Evolutionary conservation across 2,113 vertebrate species (phyloP).

Genomic region (Maccullochella peelii): DNA sequence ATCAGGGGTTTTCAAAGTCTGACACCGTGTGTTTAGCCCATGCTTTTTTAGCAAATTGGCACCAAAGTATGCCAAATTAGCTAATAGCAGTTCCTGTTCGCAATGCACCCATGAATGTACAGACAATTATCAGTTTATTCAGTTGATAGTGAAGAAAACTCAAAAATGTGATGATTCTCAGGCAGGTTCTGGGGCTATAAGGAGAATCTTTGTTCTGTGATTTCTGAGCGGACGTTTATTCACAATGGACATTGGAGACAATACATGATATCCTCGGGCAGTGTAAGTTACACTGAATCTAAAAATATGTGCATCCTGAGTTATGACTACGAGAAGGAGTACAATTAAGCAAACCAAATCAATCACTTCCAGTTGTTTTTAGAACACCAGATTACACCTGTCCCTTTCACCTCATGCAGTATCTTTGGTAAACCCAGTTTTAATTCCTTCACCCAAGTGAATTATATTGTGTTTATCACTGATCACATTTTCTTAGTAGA

Average conservation of each 20-base stretch:
- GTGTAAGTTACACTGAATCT: neutral
- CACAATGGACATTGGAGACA: neutral
- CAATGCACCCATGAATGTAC: no score
- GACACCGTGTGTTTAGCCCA: no score
- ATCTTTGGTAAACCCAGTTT: neutral
- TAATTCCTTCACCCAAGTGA: neutral
- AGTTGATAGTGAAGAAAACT: neutral
- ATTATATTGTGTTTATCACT: neutral
- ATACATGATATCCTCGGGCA: neutral
- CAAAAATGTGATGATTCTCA: neutral
- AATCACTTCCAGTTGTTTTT: no score
- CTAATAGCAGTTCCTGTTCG: neutral
- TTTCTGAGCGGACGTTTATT: neutral
- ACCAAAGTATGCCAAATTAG: neutral
- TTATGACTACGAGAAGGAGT: no score
- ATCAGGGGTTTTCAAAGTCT: neutral
- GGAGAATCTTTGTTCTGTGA: neutral
- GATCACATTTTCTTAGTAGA: neutral
- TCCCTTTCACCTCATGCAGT: no score
- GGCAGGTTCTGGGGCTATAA: neutral
- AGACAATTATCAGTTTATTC: neutral
- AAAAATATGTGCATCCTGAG: no score
- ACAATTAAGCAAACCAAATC: no score
- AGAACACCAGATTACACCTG: no score
- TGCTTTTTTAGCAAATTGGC: neutral